Evolutionary conservation across 2,888 invertebrate genomes (phyloP), one percentile per base, ranked within the genome.

Genomic region (Drosophila tripunctata): DNA sequence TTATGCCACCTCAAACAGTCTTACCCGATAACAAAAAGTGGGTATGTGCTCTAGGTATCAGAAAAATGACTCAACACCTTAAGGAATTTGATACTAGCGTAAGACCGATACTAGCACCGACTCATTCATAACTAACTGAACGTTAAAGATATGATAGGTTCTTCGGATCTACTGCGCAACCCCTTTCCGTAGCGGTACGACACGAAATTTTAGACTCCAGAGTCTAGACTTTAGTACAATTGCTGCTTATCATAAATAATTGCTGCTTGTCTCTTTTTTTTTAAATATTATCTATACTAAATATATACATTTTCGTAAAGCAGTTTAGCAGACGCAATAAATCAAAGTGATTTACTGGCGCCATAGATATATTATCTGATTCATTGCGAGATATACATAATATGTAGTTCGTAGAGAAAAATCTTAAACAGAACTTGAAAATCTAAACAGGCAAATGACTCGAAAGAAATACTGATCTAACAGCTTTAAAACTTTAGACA

Each of bases 41-140:
- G 36, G 50, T 15, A 30, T 15, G 24, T 48, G 17, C 44, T 14
- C 8, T n/a, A n/a, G n/a, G n/a, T 21, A 33, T 40, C 10, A 4
- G 7, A 35, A 30, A 33, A 17, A 15, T 67, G 70, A 75, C 38
- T 72, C 58, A 72, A n/a, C 33, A 5, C 7, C 6, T 1, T 12
- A 52, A 41, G 33, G 27, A 36, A 75, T 14, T 33, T n/a, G n/a
- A n/a, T n/a, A n/a, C n/a, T n/a, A n/a, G n/a, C n/a, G n/a, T n/a
- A n/a, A 7, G 41, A 55, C 19, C 14, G 30, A 27, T 10, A 10
- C 5, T n/a, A 19, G 14, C 0, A 3, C 8, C n/a, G 8, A 15
- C 54, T 50, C 75, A 72, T 75, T 75, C 71, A 73, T 51, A 61
- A 57, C 21, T 12, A 50, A 24, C 30, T 8, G 17, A 12, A 36